Percentiles rank a stretch among this genome's conserved stretches.
phyloP scores from a whole-genome alignment of 30 jellyfish, hydroid and myxozoan genomes.

The Chironex yamaguchii region DNA sequence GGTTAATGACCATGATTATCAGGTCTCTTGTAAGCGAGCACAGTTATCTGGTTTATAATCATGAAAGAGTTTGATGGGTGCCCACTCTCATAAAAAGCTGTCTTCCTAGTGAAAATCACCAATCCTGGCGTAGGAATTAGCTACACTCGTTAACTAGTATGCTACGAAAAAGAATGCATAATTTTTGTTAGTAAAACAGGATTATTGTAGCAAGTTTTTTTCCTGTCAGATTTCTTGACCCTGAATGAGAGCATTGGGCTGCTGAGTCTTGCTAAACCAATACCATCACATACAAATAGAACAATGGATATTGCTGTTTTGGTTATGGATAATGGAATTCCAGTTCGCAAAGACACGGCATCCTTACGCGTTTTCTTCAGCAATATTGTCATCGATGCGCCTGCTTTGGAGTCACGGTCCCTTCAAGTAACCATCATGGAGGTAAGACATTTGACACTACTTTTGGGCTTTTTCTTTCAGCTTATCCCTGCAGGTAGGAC shows the following conservation, averaged over 20 bases:
- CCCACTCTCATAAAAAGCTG: too few species aligned
- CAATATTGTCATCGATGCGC: constrained; percentile 54
- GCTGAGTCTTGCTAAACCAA: constrained; percentile 23
- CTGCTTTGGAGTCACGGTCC: constrained; percentile 25
- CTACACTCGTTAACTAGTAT: too few species aligned
- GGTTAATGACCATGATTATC: too few species aligned
- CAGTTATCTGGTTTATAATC: too few species aligned
- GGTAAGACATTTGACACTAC: constrained; percentile 51
- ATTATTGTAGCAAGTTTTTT: not conserved
- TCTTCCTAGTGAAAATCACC: too few species aligned
- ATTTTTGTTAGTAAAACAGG: not conserved
- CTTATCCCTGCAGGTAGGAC: too few species aligned
- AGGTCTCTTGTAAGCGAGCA: too few species aligned
- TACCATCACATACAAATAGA: not conserved
- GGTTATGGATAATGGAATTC: constrained; percentile 41
- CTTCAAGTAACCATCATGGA: constrained; percentile 26
- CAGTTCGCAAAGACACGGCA: constrained; percentile 29
- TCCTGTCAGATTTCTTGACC: constrained; percentile 13
- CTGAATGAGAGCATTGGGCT: constrained; percentile 52
- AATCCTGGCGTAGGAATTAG: too few species aligned
- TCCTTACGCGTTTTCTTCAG: constrained; percentile 24
- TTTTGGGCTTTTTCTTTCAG: too few species aligned
- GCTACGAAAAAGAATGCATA: not conserved
- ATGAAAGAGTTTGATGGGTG: too few species aligned
- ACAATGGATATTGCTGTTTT: constrained; percentile 21